These are phyloP conservation scores for Haemorhous mexicanus DNA, from an alignment of 2,113 vertebrate genomes.

Conservation along the genomic window DNA sequence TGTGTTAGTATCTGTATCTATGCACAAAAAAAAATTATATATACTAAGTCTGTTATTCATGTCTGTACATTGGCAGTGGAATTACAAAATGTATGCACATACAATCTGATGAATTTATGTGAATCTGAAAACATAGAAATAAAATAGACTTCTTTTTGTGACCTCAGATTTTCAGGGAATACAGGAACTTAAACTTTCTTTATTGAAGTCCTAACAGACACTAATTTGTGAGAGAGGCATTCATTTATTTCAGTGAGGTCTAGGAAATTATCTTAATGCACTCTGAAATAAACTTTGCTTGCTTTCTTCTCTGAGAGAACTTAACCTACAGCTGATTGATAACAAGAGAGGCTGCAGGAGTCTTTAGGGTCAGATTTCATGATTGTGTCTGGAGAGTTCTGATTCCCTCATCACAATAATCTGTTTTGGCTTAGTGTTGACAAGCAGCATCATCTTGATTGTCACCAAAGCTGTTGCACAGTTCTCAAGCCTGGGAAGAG, in stretches of 20 bases:
- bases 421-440: neutral
- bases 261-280: neutral
- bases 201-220: neutral
- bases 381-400: neutral
- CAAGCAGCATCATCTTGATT: constrained; percentile 11
- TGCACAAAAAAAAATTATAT: neutral
- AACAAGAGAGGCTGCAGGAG: neutral
- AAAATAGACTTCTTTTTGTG: neutral
- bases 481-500: neutral
- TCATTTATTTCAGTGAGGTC: neutral
- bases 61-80: neutral
- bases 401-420: constrained; percentile 28
- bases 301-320: neutral
- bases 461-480: neutral
- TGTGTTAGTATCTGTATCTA: neutral
- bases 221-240: neutral
- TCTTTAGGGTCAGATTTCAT: neutral
- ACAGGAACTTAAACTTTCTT: neutral
- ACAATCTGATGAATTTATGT: neutral
- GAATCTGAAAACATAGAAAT: neutral
- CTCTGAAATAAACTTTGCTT: neutral
- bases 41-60: neutral
- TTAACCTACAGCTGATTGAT: neutral
- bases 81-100: neutral
- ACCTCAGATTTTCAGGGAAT: neutral